These are phyloP conservation scores for Mormyrus proboscirostris DNA, from an alignment of 2,797 vertebrate species.

Conservation along the genomic window DNA sequence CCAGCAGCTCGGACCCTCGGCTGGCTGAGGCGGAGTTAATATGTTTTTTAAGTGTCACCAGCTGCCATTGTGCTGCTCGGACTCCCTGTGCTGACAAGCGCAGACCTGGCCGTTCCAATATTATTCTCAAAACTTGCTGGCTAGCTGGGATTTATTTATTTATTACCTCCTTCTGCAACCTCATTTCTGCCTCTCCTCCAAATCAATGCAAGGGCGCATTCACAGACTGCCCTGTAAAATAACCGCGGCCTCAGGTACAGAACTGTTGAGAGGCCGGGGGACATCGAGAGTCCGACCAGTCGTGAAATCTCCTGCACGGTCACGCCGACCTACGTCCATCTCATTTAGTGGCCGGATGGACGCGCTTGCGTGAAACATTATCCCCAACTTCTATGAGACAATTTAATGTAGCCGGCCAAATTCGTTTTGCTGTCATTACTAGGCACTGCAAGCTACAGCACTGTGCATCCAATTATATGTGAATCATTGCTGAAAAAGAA, in stretches of 20 bases:
- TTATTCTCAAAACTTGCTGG: neutral
- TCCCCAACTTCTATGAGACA: neutral
- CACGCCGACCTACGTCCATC: neutral
- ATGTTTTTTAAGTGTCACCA: neutral
- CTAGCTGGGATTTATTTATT: constrained; percentile 6
- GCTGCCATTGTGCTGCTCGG: neutral
- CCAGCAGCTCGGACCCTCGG: neutral
- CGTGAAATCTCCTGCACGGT: neutral
- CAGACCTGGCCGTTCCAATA: neutral
- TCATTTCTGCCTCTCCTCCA: neutral
- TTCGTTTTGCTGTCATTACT: neutral
- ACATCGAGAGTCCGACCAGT: neutral
- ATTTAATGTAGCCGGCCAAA: neutral
- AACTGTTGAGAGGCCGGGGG: neutral
- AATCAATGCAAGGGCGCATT: neutral
- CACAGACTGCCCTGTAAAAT: neutral
- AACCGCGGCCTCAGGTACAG: neutral
- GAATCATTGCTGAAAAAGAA: neutral
- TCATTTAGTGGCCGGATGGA: neutral
- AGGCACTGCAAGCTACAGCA: neutral
- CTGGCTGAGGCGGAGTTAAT: neutral
- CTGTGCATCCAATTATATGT: neutral
- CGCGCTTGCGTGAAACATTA: neutral
- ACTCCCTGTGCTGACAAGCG: neutral
- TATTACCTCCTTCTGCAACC: neutral